Evolutionary conservation across 92 coral and sea anemone species (phyloP).

Genomic region (Blastomussa wellsi): DNA sequence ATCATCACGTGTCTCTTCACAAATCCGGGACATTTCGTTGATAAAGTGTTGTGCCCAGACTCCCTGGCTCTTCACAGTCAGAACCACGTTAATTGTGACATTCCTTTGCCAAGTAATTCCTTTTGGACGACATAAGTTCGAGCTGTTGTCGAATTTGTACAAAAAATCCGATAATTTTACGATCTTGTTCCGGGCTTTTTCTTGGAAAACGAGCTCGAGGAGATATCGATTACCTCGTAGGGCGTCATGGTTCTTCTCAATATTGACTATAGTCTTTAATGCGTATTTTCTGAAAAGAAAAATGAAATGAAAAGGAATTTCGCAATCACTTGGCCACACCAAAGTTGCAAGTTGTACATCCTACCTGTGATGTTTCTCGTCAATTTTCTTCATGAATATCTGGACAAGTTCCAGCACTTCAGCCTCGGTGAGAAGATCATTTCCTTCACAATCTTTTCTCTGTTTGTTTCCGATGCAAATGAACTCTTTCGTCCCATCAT

Average conservation of each 20-base stretch:
- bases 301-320: not conserved
- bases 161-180: constrained; percentile 63
- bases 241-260: constrained; percentile 69
- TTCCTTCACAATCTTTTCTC: constrained; percentile 69
- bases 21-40: constrained; percentile 62
- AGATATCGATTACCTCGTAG: constrained; percentile 65
- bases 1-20: constrained; percentile 62
- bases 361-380: constrained; percentile 49
- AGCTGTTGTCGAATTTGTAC: constrained; percentile 30
- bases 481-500: constrained; percentile 67
- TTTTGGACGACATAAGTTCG: constrained; percentile 56
- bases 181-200: constrained; percentile 27
- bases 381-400: constrained; percentile 30
- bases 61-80: constrained; percentile 82
- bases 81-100: constrained; percentile 60
- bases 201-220: constrained; percentile 67
- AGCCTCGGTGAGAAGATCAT: constrained; percentile 49
- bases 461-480: constrained; percentile 64
- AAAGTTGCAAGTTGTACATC: no score
- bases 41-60: constrained; percentile 79
- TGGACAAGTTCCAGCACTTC: constrained; percentile 50
- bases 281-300: constrained; percentile 52
- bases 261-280: constrained; percentile 48
- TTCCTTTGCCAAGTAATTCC: constrained; percentile 60
- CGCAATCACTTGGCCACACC: no score